Percentiles rank a stretch among this genome's conserved stretches.
phyloP scores from a whole-genome alignment of 2,888 invertebrate species.

The Caenorhabditis sp. region DNA sequence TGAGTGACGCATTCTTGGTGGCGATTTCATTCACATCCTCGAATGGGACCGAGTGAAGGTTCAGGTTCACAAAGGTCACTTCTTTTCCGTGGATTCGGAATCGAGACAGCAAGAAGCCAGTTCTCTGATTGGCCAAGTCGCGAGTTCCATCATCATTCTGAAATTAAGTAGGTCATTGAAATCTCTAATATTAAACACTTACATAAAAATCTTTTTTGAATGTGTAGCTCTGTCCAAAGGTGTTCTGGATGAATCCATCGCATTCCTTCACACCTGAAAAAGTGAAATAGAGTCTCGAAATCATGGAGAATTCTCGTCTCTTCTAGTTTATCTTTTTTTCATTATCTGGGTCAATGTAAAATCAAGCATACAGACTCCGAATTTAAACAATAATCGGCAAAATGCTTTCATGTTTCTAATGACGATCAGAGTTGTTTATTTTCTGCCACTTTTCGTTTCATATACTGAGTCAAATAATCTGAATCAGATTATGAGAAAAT shows the following conservation, averaged over 20 bases:
- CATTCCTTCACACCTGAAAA: slow-evolving; percentile 67
- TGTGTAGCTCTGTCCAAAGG: slow-evolving; percentile 71
- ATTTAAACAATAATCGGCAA: no score
- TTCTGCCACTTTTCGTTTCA: no score
- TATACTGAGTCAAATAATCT: no score
- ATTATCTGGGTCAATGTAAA: no score
- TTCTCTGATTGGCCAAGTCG: slow-evolving; percentile 71
- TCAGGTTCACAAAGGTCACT: slow-evolving; percentile 74
- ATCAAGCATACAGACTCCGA: no score
- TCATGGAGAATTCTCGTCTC: no score
- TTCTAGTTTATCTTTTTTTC: no score
- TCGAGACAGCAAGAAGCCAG: slow-evolving; percentile 73
- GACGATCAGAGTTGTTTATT: no score
- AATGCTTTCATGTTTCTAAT: no score
- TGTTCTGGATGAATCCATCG: slow-evolving; percentile 74
- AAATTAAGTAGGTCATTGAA: slow-evolving; percentile 10
- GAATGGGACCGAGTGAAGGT: slow-evolving; percentile 76
- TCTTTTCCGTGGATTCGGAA: slow-evolving; percentile 76
- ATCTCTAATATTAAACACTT: slow-evolving; percentile 24
- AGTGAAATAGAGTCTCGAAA: no score
- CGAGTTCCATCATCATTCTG: slow-evolving; percentile 74
- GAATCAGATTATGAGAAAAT: background rate
- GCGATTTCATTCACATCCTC: slow-evolving; percentile 74
- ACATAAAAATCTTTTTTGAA: slow-evolving; percentile 74
- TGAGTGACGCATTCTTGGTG: slow-evolving; percentile 59